Conservation (phyloP, 2,113 vertebrate genomes). For the Neogobius melanostomus region DNA sequence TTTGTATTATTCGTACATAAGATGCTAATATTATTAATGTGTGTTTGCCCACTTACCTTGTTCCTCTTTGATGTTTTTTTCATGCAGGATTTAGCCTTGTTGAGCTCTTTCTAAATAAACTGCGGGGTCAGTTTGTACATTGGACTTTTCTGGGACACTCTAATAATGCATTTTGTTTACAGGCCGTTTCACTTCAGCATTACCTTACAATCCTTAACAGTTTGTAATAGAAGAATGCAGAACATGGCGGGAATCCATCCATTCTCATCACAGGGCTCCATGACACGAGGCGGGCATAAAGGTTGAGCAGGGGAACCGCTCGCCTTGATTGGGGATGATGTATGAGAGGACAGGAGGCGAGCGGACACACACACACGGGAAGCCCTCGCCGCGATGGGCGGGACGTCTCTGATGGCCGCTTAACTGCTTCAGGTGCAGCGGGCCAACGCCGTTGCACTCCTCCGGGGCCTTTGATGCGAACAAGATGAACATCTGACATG, state of each 20-base stretch:
- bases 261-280: constrained; percentile 57
- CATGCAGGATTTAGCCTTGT: too few species aligned
- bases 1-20: too few species aligned
- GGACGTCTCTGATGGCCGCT: constrained; percentile 38
- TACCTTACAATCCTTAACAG: background rate
- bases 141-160: too few species aligned
- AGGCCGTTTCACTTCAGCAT: too few species aligned
- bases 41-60: too few species aligned
- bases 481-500: constrained; percentile 78
- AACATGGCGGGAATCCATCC: constrained; percentile 33
- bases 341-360: constrained; percentile 45
- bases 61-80: too few species aligned
- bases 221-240: constrained; percentile 15
- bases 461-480: constrained; percentile 71
- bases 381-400: constrained; percentile 31
- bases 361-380: constrained; percentile 14
- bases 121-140: too few species aligned
- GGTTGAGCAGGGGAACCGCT: constrained; percentile 14
- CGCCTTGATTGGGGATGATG: constrained; percentile 74
- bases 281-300: constrained; percentile 24
- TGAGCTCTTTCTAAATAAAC: too few species aligned
- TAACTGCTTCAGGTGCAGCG: constrained; percentile 25
- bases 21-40: too few species aligned
- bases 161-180: too few species aligned
- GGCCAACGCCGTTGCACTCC: constrained; percentile 30